Evolutionary conservation across 2,888 invertebrate genomes (phyloP).

Genomic region (Drosophila kanekoi): DNA sequence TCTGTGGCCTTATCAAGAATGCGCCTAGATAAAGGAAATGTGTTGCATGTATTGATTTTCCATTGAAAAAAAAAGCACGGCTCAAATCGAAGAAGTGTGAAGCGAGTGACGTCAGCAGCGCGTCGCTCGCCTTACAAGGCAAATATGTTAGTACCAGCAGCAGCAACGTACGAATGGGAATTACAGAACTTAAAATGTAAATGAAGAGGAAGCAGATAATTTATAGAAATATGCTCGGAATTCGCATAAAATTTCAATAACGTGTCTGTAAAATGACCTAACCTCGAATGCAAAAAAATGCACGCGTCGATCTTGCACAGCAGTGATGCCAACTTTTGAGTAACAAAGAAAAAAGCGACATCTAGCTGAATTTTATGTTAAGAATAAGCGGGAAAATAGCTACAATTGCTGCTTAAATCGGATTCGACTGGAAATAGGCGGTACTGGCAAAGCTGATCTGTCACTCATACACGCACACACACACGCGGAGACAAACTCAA

Average conservation of each 20-base stretch:
- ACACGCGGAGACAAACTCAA: constrained; percentile 39
- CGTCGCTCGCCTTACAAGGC: background rate
- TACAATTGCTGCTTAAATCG: no score
- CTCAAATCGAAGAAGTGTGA: constrained; percentile 18
- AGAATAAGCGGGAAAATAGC: no score
- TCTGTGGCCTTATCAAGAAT: constrained; percentile 41
- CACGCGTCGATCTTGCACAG: background rate
- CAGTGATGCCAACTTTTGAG: background rate
- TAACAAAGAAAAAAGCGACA: background rate
- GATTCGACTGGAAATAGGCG: background rate
- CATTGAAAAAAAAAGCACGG: constrained; percentile 2
- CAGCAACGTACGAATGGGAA: background rate
- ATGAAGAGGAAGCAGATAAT: background rate
- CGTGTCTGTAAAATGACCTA: constrained; percentile 6
- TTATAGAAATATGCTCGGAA: background rate
- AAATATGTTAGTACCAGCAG: constrained; percentile 2
- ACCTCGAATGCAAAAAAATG: constrained; percentile 31
- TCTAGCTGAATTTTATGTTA: background rate
- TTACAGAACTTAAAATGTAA: background rate
- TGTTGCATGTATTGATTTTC: constrained; percentile 57
- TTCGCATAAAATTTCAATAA: background rate
- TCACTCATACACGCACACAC: constrained; percentile 3
- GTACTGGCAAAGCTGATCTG: background rate
- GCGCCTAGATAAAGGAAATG: constrained; percentile 31
- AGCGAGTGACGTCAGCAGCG: constrained; percentile 51